Evolutionary conservation across 2,888 invertebrate species (phyloP), one percentile per base, ranked within the genome.

Genomic region (Campoletis raptor): DNA sequence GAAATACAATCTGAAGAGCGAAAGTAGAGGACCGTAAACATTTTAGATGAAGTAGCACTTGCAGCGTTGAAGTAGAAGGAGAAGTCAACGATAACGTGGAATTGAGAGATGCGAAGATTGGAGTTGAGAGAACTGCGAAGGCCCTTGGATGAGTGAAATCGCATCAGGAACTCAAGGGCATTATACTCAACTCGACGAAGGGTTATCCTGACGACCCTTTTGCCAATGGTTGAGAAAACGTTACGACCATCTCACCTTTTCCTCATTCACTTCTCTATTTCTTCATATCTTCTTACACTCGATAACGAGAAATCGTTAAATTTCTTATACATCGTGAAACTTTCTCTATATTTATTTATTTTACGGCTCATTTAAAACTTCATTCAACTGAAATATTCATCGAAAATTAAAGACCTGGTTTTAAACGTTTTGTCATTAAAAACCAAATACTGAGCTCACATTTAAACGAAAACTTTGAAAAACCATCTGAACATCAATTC

Each of bases 1-100:
- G 61, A 70, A 48, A 54, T 73, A 73, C 78, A 73, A 67, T 66
- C 52, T 73, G 42, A 67, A 73, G 72, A 54, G 57, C 45, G 30
- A 64, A 45, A 78, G 72, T 73, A n/a, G 54, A 78, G 18, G 52
- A 77, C 42, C 78, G 83, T 83, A 78, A 83, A 83, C 83, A 78
- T 79, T 73, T 83, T 79, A 73, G 54, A 40, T 73, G 72, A 79
- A 78, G 83, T 72, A 73, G 78, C 54, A 21, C 72, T 70, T 57
- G 70, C 69, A 70, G 61, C 64, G 40, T 37, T 40, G 42, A 45
- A 30, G 42, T 42, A 52, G 30, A 30, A 30, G 30, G 83, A 70
- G 61, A 72, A 83, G 72, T 83, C 69, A 57, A 57, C 69, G 67
- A 67, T 82, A 73, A 72, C 52, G 57, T n/a, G 37, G 42, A 78